A percentile compares a stretch with the other conserved stretches of the same genome.
Conservation (phyloP, 2,113 vertebrate genomes). For the Crypturellus undulatus region DNA sequence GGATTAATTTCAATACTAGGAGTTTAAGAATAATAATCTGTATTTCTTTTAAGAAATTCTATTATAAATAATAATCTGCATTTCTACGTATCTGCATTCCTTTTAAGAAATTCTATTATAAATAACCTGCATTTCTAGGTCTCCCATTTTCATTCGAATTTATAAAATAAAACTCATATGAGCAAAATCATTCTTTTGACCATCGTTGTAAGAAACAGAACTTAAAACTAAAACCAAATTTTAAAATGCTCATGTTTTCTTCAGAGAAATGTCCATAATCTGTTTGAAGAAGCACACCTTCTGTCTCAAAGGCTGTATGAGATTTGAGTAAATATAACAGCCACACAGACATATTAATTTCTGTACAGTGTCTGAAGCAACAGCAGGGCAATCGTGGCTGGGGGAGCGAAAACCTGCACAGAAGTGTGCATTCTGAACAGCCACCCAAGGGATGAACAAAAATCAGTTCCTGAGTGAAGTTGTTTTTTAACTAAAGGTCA, state of each 20-base stretch:
- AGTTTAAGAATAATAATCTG: not conserved
- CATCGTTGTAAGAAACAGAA: not conserved
- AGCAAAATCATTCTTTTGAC: not conserved
- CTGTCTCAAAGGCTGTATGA: not conserved
- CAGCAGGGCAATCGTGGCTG: not conserved
- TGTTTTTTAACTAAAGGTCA: slow-evolving; percentile 50
- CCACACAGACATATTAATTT: not conserved
- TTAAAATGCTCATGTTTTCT: not conserved
- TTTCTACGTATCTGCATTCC: not conserved
- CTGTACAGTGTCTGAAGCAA: not conserved
- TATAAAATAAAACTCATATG: not conserved
- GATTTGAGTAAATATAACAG: not conserved
- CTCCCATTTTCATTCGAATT: not conserved
- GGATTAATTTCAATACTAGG: not conserved
- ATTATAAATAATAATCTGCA: no score
- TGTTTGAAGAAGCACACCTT: not conserved
- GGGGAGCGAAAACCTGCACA: not conserved
- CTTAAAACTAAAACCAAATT: not conserved
- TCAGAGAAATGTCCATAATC: not conserved
- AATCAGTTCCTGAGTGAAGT: slow-evolving; percentile 9
- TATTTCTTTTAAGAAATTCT: no score
- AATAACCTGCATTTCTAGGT: not conserved
- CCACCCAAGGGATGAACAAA: slow-evolving; percentile 24
- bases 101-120: no score
- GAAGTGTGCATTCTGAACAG: slow-evolving; percentile 18